Evolutionary conservation across 1,140 invertebrate genomes (phyloP).

Genomic region (Belonocnema kinseyi): DNA sequence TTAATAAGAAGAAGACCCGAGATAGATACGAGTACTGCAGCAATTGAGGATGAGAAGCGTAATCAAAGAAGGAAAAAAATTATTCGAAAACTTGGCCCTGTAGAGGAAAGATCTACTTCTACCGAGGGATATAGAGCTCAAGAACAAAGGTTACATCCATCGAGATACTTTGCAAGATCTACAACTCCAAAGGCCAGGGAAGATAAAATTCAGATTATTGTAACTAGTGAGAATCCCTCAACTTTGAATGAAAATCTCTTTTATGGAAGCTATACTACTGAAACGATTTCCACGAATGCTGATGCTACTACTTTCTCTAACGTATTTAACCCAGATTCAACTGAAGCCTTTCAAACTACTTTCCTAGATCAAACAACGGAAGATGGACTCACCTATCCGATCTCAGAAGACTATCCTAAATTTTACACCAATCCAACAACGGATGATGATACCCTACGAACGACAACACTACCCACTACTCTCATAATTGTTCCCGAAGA

Average conservation of each 20-base stretch:
- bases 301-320: background rate
- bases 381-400: background rate
- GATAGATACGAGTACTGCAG: background rate
- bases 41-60: slow-evolving; percentile 27
- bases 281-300: background rate
- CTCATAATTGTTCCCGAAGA: background rate
- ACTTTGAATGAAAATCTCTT: too few relatives aligned
- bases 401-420: background rate
- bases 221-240: background rate
- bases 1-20: slow-evolving; percentile 52
- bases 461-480: slow-evolving; percentile 1
- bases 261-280: background rate
- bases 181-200: background rate
- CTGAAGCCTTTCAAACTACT: background rate
- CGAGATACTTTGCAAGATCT: slow-evolving; percentile 9
- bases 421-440: background rate
- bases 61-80: slow-evolving; percentile 57
- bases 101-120: slow-evolving; percentile 15
- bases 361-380: background rate
- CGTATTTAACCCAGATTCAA: slow-evolving; percentile 2
- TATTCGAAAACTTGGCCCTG: slow-evolving; percentile 60
- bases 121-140: too few relatives aligned
- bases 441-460: background rate
- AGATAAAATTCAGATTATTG: slow-evolving; percentile 1
- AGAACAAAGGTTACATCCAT: background rate